Conservation (phyloP, 1,140 invertebrate genomes). For the Dryas iulia region DNA sequence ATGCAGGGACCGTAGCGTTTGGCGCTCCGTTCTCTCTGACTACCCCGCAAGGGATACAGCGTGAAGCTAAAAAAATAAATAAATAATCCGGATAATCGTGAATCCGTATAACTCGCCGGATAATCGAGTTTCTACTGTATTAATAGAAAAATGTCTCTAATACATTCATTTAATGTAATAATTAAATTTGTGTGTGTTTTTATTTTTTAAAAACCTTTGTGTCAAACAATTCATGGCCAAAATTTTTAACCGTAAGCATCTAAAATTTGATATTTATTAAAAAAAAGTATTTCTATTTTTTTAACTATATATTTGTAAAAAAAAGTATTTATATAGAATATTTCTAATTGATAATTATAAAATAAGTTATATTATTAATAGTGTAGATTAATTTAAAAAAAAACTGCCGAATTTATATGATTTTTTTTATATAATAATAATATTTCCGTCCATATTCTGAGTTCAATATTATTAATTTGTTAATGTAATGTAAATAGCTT, state of each 20-base stretch:
- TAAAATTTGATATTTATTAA: neutral
- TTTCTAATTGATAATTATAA: constrained; percentile 2
- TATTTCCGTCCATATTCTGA: neutral
- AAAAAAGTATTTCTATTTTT: neutral
- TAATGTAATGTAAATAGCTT: constrained; percentile 16
- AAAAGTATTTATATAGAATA: constrained; percentile 10
- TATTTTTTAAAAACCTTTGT: neutral
- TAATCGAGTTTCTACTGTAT: too few relatives aligned
- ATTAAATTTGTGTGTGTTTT: too few relatives aligned
- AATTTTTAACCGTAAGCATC: neutral
- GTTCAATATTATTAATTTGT: neutral
- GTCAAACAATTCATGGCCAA: too few relatives aligned
- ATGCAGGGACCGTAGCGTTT: too few relatives aligned
- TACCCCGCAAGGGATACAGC: too few relatives aligned
- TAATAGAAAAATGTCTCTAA: too few relatives aligned
- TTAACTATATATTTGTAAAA: constrained; percentile 8
- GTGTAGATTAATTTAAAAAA: neutral
- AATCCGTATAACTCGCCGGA: too few relatives aligned
- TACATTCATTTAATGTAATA: too few relatives aligned
- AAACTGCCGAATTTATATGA: constrained; percentile 27
- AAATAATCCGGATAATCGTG: too few relatives aligned
- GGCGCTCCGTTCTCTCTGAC: too few relatives aligned
- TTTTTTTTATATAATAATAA: neutral
- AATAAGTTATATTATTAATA: neutral
- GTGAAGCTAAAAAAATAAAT: too few relatives aligned